These are phyloP conservation scores for Cordilura impudica DNA, from an alignment of 2,888 invertebrate species.

Conservation along the genomic window DNA sequence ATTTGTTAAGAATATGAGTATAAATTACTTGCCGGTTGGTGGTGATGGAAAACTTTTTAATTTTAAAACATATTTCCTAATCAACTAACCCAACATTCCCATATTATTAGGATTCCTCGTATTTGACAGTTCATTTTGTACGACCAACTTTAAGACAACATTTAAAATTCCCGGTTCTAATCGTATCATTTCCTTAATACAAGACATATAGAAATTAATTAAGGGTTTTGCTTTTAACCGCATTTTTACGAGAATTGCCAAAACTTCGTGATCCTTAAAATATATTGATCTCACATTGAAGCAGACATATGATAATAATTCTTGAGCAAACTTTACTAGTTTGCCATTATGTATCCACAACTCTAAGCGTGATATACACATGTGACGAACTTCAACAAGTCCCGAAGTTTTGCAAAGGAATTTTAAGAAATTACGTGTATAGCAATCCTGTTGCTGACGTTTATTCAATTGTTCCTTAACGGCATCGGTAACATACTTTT, in stretches of 20 bases:
- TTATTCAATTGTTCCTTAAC: constrained; percentile 92
- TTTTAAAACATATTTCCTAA: neutral
- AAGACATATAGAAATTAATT: constrained; percentile 91
- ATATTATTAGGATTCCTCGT: constrained; percentile 96
- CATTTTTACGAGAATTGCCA: constrained; percentile 92
- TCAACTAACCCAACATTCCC: constrained; percentile 83
- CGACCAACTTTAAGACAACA: constrained; percentile 91
- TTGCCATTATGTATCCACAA: constrained; percentile 98
- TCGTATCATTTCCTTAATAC: constrained; percentile 93
- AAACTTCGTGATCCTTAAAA: constrained; percentile 85
- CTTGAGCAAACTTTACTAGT: constrained; percentile 93
- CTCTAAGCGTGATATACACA: constrained; percentile 83
- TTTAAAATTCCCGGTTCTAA: constrained; percentile 90
- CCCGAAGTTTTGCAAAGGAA: constrained; percentile 92
- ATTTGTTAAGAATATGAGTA: too few relatives aligned
- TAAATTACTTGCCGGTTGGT: too few relatives aligned
- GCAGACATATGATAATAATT: constrained; percentile 92
- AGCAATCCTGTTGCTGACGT: constrained; percentile 90
- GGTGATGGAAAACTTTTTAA: neutral
- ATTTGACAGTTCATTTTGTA: constrained; percentile 96
- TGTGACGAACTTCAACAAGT: constrained; percentile 84
- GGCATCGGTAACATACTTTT: constrained; percentile 89
- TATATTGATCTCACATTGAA: constrained; percentile 89
- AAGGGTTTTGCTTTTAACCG: constrained; percentile 95
- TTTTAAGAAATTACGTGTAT: constrained; percentile 92